A percentile compares a stretch with the other conserved stretches of the same genome.
These are phyloP conservation scores for Drosophila pseudoobscura DNA, from an alignment of 1,140 invertebrate species.

Conservation along the genomic window DNA sequence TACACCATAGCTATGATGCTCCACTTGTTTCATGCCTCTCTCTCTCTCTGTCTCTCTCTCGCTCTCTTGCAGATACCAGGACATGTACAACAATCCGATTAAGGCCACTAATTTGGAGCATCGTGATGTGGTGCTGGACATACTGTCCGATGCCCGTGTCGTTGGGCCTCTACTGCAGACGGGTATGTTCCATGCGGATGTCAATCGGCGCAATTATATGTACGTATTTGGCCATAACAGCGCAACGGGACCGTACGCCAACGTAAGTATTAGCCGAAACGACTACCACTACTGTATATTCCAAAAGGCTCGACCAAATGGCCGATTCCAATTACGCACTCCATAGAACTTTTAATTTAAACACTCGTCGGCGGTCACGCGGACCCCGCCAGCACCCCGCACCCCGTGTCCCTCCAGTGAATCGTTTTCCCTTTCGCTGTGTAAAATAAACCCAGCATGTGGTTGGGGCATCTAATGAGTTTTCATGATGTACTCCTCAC, in stretches of 20 bases:
- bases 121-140: constrained; percentile 92
- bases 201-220: constrained; percentile 92
- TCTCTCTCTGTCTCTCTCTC: constrained; percentile 6
- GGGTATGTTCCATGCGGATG: constrained; percentile 89
- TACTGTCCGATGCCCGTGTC: constrained; percentile 93
- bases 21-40: constrained; percentile 3
- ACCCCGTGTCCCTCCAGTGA: no score
- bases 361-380: constrained; percentile 24
- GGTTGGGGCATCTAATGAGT: constrained; percentile 64
- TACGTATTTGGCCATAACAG: constrained; percentile 95
- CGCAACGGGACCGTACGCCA: constrained; percentile 88
- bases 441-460: constrained; percentile 49
- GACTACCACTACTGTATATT: neutral
- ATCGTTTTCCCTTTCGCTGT: no score
- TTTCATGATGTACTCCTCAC: constrained; percentile 41
- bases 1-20: constrained; percentile 26
- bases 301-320: constrained; percentile 20
- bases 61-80: constrained; percentile 83
- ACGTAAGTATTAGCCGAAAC: constrained; percentile 84
- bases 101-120: constrained; percentile 87
- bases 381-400: no score
- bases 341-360: constrained; percentile 68
- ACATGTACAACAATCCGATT: constrained; percentile 86
- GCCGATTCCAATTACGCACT: constrained; percentile 68
- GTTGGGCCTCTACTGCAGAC: constrained; percentile 89